Evolutionary conservation across 2,113 vertebrate species (phyloP).

Genomic region (Sander lucioperca): DNA sequence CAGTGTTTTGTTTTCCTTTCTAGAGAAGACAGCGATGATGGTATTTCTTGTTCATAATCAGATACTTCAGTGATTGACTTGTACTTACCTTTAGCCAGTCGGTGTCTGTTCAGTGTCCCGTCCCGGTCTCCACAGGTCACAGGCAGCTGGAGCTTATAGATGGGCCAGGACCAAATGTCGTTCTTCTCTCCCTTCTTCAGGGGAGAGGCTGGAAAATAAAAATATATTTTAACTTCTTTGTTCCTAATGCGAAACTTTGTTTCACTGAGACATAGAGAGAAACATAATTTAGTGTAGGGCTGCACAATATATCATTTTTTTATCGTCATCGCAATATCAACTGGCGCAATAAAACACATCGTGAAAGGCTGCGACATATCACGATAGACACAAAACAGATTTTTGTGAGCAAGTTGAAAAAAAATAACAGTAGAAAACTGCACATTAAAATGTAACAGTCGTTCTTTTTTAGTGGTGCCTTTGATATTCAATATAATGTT

Average conservation of each 20-base stretch:
- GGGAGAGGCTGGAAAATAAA: conserved; percentile 56
- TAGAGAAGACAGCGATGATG: not conserved
- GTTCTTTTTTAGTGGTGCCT: too few relatives aligned
- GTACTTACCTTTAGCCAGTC: conserved; percentile 73
- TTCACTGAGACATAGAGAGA: not conserved
- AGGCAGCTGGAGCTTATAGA: conserved; percentile 69
- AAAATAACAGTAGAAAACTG: too few relatives aligned
- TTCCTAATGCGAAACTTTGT: not conserved
- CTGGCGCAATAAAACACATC: too few relatives aligned
- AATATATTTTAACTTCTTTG: not conserved
- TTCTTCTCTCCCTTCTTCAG: conserved; percentile 63
- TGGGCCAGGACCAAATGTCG: conserved; percentile 72
- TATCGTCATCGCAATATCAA: too few relatives aligned
- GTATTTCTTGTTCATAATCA: not conserved
- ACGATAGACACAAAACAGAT: too few relatives aligned
- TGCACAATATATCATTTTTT: too few relatives aligned
- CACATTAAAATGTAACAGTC: too few relatives aligned
- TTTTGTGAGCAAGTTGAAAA: too few relatives aligned
- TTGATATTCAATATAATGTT: too few relatives aligned
- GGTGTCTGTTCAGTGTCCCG: conserved; percentile 62
- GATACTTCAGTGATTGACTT: not conserved
- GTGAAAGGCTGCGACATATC: too few relatives aligned
- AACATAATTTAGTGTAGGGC: not conserved
- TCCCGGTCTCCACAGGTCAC: conserved; percentile 68
- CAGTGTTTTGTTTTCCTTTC: not conserved